Percentiles rank a stretch among this genome's conserved stretches.
Conservation (phyloP, 1,140 invertebrate genomes). For the Parapsyche elsis region DNA sequence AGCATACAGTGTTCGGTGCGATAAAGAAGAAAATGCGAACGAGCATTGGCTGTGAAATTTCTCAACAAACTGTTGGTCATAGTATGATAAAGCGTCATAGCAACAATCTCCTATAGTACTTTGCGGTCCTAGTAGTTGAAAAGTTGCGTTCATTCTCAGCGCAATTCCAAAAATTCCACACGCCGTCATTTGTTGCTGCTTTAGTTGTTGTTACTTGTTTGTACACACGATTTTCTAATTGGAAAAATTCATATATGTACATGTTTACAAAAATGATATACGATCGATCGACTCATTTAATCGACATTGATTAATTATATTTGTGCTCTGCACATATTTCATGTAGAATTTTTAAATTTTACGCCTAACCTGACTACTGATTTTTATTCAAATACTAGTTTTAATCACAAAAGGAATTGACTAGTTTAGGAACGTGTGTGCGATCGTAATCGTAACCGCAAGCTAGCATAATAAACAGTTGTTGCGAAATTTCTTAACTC, state of each 20-base stretch:
- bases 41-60: background rate
- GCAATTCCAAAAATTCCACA: conserved; percentile 30
- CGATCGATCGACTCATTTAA: background rate
- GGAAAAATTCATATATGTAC: background rate
- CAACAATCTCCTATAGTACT: background rate
- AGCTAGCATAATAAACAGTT: background rate
- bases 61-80: background rate
- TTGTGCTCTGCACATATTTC: too few relatives aligned
- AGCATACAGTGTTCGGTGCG: background rate
- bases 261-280: background rate
- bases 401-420: too few relatives aligned
- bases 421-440: too few relatives aligned
- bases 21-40: background rate
- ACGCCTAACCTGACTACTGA: too few relatives aligned
- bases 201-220: too few relatives aligned
- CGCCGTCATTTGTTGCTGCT: background rate
- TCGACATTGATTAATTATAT: too few relatives aligned
- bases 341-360: too few relatives aligned
- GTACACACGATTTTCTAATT: background rate
- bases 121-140: conserved; percentile 27
- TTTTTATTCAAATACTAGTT: too few relatives aligned
- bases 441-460: background rate
- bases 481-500: conserved; percentile 7
- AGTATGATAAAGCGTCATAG: background rate
- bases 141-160: conserved; percentile 30